Conservation (phyloP, 2,113 vertebrate genomes). For the Eulacestoma nigropectus region DNA sequence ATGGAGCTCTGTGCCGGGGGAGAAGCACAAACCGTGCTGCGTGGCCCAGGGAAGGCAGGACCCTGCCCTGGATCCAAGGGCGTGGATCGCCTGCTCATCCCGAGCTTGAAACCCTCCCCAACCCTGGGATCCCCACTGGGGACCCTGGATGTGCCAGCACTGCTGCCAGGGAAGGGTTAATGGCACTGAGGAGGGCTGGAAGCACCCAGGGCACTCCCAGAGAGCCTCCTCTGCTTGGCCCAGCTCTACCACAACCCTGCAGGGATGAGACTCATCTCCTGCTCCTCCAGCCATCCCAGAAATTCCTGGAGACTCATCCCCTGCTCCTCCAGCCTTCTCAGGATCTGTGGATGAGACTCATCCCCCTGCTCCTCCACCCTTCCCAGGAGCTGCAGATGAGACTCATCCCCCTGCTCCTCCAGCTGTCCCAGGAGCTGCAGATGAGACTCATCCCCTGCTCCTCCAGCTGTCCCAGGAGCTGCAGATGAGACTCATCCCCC, state of each 20-base stretch:
- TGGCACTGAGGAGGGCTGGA: not conserved
- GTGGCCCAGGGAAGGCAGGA: not conserved
- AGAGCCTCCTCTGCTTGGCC: not conserved
- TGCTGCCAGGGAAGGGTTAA: not conserved
- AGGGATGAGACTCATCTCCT: not conserved
- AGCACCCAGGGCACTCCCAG: not conserved
- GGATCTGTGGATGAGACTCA: not conserved
- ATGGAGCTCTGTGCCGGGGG: not conserved
- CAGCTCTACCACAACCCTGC: not conserved
- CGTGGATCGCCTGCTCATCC: accelerated
- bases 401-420: not conserved
- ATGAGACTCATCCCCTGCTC: not conserved
- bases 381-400: too few relatives aligned
- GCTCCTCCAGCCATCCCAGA: too few relatives aligned
- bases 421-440: not conserved
- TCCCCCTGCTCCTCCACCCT: not conserved
- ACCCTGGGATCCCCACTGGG: not conserved
- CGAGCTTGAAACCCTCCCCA: not conserved
- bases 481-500: not conserved
- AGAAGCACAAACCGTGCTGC: accelerated
- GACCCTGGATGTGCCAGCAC: not conserved
- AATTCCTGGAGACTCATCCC: not conserved
- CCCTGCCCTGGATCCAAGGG: not conserved
- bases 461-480: not conserved
- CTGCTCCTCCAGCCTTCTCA: not conserved